These are phyloP conservation scores for Galeopterus variegatus DNA, from an alignment of 2,113 vertebrate genomes.

Conservation along the genomic window DNA sequence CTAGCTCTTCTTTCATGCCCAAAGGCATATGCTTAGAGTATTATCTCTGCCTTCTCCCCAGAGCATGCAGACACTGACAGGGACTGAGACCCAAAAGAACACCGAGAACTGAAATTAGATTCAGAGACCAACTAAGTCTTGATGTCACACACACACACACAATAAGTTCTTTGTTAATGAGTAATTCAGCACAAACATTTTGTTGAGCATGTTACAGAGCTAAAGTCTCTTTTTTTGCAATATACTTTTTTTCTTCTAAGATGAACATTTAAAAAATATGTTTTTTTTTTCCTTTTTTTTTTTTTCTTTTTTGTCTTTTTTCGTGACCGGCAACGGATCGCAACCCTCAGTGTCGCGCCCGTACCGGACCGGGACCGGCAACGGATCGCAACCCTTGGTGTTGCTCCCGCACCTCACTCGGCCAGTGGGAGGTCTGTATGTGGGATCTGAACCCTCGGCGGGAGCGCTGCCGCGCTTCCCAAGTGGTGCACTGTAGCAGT, in stretches of 20 bases:
- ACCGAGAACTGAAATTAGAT: not conserved
- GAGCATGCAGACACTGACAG: accelerated
- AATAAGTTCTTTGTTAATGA: not conserved
- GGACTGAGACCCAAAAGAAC: not conserved
- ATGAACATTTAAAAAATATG: not conserved
- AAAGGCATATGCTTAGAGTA: not conserved
- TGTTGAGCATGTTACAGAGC: not conserved
- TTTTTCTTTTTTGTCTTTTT: no score
- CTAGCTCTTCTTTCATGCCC: not conserved
- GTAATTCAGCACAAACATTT: not conserved
- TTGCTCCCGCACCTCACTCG: no score
- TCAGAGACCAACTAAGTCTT: not conserved
- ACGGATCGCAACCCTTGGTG: no score
- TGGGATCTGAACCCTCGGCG: no score
- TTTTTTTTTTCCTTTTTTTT: no score
- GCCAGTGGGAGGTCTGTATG: no score
- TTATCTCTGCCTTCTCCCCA: not conserved
- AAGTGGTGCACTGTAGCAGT: no score
- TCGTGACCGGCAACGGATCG: no score
- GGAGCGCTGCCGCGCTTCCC: no score
- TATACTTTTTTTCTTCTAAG: not conserved
- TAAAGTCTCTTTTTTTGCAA: not conserved
- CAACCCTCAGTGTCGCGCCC: no score
- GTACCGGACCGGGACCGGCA: no score
- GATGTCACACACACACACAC: not conserved